phyloP scores from a whole-genome alignment of 2,888 invertebrate genomes.

The Kryphioiulus occultus region DNA sequence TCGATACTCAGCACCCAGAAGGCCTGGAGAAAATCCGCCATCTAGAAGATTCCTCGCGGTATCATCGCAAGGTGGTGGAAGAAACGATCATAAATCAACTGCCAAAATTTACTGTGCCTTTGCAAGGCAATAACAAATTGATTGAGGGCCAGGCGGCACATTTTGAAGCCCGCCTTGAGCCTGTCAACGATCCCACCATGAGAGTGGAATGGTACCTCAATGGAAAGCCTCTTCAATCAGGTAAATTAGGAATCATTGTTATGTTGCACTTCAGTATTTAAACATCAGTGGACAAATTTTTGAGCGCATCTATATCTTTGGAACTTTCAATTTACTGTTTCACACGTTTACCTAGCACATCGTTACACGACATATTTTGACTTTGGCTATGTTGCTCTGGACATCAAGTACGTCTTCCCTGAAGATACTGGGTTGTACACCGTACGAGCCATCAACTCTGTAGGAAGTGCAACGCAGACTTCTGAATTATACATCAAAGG shows the following conservation, averaged over 20 bases:
- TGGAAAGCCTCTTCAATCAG: conserved; percentile 77
- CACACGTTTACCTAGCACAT: conserved; percentile 60
- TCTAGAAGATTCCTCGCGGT: conserved; percentile 77
- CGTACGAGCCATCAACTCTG: conserved; percentile 87
- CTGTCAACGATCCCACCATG: conserved; percentile 92
- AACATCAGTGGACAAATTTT: not conserved
- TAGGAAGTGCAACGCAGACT: conserved; percentile 79
- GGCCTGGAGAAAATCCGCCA: conserved; percentile 90
- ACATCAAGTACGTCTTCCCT: conserved; percentile 88
- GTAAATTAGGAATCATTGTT: conserved; percentile 47
- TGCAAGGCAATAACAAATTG: conserved; percentile 92
- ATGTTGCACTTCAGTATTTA: not conserved
- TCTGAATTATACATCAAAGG: conserved; percentile 53
- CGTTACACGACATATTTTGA: conserved; percentile 94
- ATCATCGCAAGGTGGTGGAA: conserved; percentile 73
- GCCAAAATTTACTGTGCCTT: conserved; percentile 85
- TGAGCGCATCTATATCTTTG: not conserved
- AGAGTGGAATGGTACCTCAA: conserved; percentile 94
- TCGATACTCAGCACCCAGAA: conserved; percentile 90
- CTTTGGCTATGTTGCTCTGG: conserved; percentile 96
- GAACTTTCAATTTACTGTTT: not conserved
- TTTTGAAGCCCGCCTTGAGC: conserved; percentile 93
- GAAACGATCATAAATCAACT: conserved; percentile 73
- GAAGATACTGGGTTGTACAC: conserved; percentile 95
- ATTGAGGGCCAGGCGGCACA: conserved; percentile 93